These are phyloP conservation scores for Drosophila leontia DNA, from an alignment of 1,140 invertebrate species.

Conservation along the genomic window DNA sequence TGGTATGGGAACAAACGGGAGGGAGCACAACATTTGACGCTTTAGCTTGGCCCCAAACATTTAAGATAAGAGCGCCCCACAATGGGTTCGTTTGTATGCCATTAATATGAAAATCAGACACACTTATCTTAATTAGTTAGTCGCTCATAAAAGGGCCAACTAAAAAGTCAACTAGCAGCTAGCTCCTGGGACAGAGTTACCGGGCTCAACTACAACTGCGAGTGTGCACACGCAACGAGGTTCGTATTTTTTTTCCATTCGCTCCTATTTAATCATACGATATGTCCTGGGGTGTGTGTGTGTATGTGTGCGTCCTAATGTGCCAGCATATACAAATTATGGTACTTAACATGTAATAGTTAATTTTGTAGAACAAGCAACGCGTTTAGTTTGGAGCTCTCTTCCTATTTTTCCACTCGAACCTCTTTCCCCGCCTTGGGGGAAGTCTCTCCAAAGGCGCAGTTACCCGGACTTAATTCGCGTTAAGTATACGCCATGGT, in stretches of 20 bases:
- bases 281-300: conserved; percentile 16
- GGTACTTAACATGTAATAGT: conserved; percentile 53
- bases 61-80: conserved; percentile 75
- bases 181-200: conserved; percentile 27
- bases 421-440: neutral
- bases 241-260: neutral
- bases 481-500: conserved; percentile 39
- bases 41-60: conserved; percentile 68
- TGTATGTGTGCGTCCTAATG: conserved; percentile 21
- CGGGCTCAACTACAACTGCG: conserved; percentile 16
- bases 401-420: conserved; percentile 9
- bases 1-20: neutral
- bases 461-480: conserved; percentile 32
- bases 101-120: conserved; percentile 84
- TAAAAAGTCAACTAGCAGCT: conserved; percentile 39
- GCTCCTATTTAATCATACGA: conserved; percentile 35
- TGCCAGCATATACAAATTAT: conserved; percentile 50
- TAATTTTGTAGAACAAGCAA: conserved; percentile 50
- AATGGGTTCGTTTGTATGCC: conserved; percentile 71
- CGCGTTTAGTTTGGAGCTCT: conserved; percentile 38
- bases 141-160: conserved; percentile 65
- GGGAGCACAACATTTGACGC: conserved; percentile 67
- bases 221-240: conserved; percentile 25
- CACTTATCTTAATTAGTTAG: conserved; percentile 83
- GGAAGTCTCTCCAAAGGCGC: conserved; percentile 8